Conservation (phyloP, 2,797 vertebrate species). For the Diplodus sargus region DNA sequence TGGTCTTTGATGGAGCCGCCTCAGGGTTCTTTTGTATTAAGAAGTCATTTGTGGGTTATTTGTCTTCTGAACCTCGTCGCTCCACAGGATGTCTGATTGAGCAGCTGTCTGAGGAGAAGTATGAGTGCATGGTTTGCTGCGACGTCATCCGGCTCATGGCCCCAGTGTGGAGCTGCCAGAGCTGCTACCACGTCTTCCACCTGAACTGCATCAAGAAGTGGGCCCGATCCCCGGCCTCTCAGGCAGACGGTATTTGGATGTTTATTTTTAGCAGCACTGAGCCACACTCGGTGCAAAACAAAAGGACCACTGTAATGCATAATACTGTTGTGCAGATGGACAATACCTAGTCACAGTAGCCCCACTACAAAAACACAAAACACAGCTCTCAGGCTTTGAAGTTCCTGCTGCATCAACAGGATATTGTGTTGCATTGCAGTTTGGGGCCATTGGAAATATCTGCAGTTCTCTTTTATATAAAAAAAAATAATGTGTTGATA, state of each 20-base stretch:
- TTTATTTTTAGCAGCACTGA: neutral
- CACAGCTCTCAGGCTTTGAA: slow-evolving; percentile 14
- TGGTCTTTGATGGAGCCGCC: neutral
- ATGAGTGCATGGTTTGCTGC: slow-evolving; percentile 99
- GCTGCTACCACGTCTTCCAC: slow-evolving; percentile 98
- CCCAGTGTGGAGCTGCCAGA: slow-evolving; percentile 97
- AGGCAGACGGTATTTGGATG: slow-evolving; percentile 89
- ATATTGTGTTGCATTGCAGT: slow-evolving; percentile 4
- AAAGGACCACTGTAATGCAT: neutral
- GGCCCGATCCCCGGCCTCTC: slow-evolving; percentile 96
- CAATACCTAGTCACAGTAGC: slow-evolving; percentile 17
- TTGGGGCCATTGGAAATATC: slow-evolving; percentile 5
- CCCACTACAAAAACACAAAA: slow-evolving; percentile 17
- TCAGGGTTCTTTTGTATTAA: neutral
- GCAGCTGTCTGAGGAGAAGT: slow-evolving; percentile 96
- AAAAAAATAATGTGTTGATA: neutral
- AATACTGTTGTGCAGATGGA: slow-evolving; percentile 4
- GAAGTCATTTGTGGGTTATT: neutral
- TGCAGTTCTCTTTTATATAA: slow-evolving; percentile 1
- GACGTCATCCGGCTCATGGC: slow-evolving; percentile 92
- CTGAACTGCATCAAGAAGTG: slow-evolving; percentile 99
- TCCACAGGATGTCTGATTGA: slow-evolving; percentile 93
- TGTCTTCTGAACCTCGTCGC: slow-evolving; percentile 1
- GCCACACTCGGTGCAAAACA: neutral
- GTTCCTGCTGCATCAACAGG: slow-evolving; percentile 43